Evolutionary conservation across 2,888 invertebrate species (phyloP).

Genomic region (Bibio marci): DNA sequence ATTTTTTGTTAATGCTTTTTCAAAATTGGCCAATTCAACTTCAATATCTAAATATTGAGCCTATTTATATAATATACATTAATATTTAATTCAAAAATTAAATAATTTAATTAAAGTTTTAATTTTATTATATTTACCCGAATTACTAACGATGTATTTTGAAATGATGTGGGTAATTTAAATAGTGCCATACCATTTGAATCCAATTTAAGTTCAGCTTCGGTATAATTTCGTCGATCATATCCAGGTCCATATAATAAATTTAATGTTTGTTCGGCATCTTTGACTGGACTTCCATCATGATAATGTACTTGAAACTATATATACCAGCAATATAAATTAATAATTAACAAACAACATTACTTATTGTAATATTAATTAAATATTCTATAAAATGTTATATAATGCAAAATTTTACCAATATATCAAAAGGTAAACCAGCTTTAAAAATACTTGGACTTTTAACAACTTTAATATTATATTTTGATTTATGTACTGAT

Average conservation of each 20-base stretch:
- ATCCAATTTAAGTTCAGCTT: constrained; percentile 36
- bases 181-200: constrained; percentile 45
- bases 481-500: constrained; percentile 58
- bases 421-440: constrained; percentile 65
- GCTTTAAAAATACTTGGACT: constrained; percentile 81
- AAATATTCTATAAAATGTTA: too few relatives aligned
- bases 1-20: constrained; percentile 40
- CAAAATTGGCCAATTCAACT: constrained; percentile 56
- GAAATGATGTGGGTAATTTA: constrained; percentile 31
- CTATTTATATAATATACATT: too few relatives aligned
- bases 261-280: constrained; percentile 37
- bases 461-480: constrained; percentile 58
- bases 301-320: constrained; percentile 52
- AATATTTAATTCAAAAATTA: too few relatives aligned
- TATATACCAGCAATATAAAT: too few relatives aligned
- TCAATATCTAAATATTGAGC: constrained; percentile 65
- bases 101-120: constrained; percentile 7
- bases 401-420: constrained; percentile 34
- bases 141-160: too few relatives aligned
- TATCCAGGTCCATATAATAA: constrained; percentile 40
- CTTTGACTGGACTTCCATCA: constrained; percentile 47
- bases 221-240: constrained; percentile 32
- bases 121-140: not conserved
- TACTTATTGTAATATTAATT: too few relatives aligned
- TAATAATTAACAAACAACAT: too few relatives aligned